Percentiles rank a stretch among this genome's conserved stretches.
phyloP scores from a whole-genome alignment of 2,888 invertebrate genomes.

The Luperina testacea region DNA sequence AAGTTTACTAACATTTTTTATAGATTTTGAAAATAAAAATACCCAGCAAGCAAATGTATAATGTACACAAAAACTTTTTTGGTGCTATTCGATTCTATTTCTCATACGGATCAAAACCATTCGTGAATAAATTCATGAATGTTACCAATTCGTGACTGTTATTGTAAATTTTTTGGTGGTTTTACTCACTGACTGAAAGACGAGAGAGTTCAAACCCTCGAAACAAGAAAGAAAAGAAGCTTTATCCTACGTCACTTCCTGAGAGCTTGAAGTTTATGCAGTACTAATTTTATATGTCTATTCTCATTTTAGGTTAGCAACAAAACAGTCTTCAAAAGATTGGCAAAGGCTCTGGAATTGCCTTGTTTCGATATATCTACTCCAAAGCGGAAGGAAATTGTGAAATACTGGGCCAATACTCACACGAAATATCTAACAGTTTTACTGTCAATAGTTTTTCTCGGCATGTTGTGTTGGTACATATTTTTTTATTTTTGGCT shows the following conservation, averaged over 20 bases:
- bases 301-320: constrained; percentile 70
- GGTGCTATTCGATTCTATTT: too few relatives aligned
- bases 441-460: constrained; percentile 76
- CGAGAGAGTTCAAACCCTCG: neutral
- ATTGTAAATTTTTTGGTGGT: too few relatives aligned
- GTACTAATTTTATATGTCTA: neutral
- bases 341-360: constrained; percentile 80
- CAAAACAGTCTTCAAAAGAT: constrained; percentile 73
- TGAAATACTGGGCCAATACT: constrained; percentile 75
- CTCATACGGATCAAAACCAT: too few relatives aligned
- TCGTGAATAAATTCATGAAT: too few relatives aligned
- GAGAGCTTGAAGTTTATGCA: neutral
- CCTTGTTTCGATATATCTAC: constrained; percentile 79
- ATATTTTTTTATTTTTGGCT: neutral
- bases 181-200: neutral
- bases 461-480: constrained; percentile 70
- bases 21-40: too few relatives aligned
- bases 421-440: constrained; percentile 75
- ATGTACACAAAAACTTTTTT: too few relatives aligned
- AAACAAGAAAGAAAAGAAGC: neutral
- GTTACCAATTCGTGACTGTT: too few relatives aligned
- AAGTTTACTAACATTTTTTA: too few relatives aligned
- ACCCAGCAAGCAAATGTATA: too few relatives aligned
- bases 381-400: constrained; percentile 69
- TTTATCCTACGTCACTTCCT: neutral